Evolutionary conservation across 2,888 invertebrate genomes (phyloP).

Genomic region (Drosophila anceps): DNA sequence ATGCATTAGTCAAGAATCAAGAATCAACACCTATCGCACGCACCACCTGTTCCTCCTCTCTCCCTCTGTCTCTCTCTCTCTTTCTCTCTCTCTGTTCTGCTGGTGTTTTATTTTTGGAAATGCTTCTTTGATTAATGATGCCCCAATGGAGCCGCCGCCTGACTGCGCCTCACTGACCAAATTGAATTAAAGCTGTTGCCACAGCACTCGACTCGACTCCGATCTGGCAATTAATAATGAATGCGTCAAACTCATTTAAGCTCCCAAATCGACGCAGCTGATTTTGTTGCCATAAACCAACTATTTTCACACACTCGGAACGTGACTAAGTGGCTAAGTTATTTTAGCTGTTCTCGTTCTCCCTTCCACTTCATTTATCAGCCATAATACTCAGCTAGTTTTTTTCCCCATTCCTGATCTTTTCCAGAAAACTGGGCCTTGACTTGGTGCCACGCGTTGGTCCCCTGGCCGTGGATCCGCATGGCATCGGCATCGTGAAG

Average conservation of each 20-base stretch:
- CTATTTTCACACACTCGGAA: conserved; percentile 19
- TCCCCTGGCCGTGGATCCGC: conserved; percentile 95
- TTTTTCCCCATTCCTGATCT: conserved; percentile 2
- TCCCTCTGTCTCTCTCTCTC: not conserved
- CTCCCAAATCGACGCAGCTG: conserved; percentile 58
- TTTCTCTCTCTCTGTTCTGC: conserved; percentile 2
- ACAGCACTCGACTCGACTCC: conserved; percentile 46
- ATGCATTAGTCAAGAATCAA: not conserved
- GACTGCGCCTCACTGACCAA: conserved; percentile 65
- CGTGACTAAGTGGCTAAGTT: conserved; percentile 70
- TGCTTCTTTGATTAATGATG: conserved; percentile 66
- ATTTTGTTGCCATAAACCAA: conserved; percentile 3
- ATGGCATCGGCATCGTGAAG: conserved; percentile 94
- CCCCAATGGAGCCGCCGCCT: conserved; percentile 35
- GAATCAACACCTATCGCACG: not conserved
- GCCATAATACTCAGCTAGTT: conserved; percentile 30
- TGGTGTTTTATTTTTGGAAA: conserved; percentile 43
- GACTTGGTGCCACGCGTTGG: conserved; percentile 96
- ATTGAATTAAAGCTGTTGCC: conserved; percentile 64
- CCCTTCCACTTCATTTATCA: conserved; percentile 2
- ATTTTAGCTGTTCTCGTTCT: conserved; percentile 41
- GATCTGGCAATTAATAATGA: conserved; percentile 66
- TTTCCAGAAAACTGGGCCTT: conserved; percentile 93
- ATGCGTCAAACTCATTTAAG: conserved; percentile 66
- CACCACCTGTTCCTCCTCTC: not conserved